Evolutionary conservation across 2,888 invertebrate species (phyloP), one percentile per base, ranked within the genome.

Genomic region (Lissonota sp.): DNA sequence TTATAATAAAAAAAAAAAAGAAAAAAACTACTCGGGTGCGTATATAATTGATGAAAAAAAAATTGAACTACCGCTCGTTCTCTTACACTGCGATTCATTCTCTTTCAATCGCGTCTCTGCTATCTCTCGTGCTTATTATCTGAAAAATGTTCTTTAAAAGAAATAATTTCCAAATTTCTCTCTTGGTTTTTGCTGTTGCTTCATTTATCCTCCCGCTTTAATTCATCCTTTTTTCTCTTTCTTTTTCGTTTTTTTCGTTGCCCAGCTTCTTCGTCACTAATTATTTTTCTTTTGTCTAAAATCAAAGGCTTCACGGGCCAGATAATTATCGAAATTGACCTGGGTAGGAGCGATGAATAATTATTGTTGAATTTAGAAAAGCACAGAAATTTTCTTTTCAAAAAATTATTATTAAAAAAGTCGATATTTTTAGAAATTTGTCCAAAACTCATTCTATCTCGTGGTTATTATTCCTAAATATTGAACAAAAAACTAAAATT

Each of bases 71-170:
- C n/a, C 37, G 77, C 77, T 77, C 73, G 73, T 80, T 70, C 44
- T 72, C 46, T 12, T 63, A 76, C 73, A 73, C 73, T 44, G 72
- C 80, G 73, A 77, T 73, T 69, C 60, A 77, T 69, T 64, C 26
- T 26, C 26, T 26, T 26, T 26, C 26, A 26, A 26, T 49, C 49
- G 16, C 7, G n/a, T 53, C 14, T 63, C 44, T 44, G 14, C 8
- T 51, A 12, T 46, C 49, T 63, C 37, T 16, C 46, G 5, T 64
- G 5, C 26, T n/a, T 49, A 37, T 4, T 44, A 5, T 49, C 10
- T 6, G 16, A 49, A 10, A 12, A 57, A 57, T 57, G 8, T 57
- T 8, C 6, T 39, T 57, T 57, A 26, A 26, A 26, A 26, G 26
- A 26, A 26, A 26, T 26, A 26, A 1, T 26, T 26, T 26, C 26